Evolutionary conservation across 92 coral and sea anemone species (phyloP), one percentile per base, ranked within the genome.

Genomic region (Pocillopora meandrina): DNA sequence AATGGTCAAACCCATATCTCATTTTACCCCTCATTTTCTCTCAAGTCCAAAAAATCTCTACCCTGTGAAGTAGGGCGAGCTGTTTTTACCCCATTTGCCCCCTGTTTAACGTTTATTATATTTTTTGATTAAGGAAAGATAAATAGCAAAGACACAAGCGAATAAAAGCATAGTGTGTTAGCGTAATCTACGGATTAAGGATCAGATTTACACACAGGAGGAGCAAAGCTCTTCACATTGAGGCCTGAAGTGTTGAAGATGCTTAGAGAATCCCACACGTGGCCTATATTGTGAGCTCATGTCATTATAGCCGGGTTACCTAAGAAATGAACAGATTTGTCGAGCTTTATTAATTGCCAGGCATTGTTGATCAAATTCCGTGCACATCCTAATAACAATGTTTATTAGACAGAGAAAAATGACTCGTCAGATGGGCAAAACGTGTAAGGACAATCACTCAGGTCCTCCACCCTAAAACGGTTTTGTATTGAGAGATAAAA

Each of bases 281-380:
- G 92, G 85, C 23, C 72, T 74, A 85, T 79, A 88, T 94, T 89
- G 89, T 79, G 75, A 56, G 52, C 78, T 49, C 9, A 72, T 88
- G 84, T 71, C 93, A 85, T 92, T 94, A 90, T 86, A n/a, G 35
- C 42, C 19, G 36, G 87, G 95, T 88, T 88, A 82, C 92, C 93
- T 87, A 90, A 94, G 95, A 94, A 94, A 92, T 91, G 90, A 85
- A 80, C 93, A 92, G 98, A 90, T 87, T 85, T 84, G 72, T 63
- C 82, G 63, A 86, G 86, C 81, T 80, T 92, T 89, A 89, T 90
- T 92, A 92, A 94, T 94, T 92, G 92, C 85, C 78, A 19, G 84
- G 91, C 79, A 94, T 94, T 94, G 98, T 94, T 90, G 90, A 61
- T 61, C 68, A 80, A 75, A 84, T 76, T 87, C 83, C 86, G 78